Conservation (phyloP, 2,888 invertebrate genomes). For the Tridacna crocea region DNA sequence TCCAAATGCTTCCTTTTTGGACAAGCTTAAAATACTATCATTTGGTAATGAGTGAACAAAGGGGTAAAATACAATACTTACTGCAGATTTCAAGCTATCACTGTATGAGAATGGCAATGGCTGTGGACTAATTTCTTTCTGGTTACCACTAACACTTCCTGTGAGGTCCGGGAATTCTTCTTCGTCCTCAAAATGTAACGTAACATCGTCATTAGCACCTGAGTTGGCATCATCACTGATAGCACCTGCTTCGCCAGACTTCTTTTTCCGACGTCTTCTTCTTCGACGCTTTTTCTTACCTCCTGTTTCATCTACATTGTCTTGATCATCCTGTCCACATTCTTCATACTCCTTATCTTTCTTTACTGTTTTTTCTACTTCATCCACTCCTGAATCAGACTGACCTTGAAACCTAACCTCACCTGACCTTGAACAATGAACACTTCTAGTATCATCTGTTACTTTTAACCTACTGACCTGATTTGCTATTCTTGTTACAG, state of each 20-base stretch:
- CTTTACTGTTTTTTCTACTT: background rate
- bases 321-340: background rate
- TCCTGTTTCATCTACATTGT: constrained; percentile 24
- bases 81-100: constrained; percentile 72
- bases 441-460: background rate
- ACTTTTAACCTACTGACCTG: background rate
- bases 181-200: constrained; percentile 81
- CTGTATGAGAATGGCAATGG: constrained; percentile 74
- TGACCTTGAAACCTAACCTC: constrained; percentile 3
- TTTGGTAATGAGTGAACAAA: too few relatives aligned
- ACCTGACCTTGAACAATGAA: constrained; percentile 2
- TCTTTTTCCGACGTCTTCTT: constrained; percentile 54
- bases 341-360: background rate
- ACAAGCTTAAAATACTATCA: too few relatives aligned
- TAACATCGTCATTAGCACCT: constrained; percentile 57
- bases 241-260: constrained; percentile 43
- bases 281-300: constrained; percentile 57
- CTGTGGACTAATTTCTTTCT: constrained; percentile 40
- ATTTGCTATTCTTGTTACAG: background rate
- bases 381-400: background rate
- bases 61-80: constrained; percentile 24
- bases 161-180: constrained; percentile 80
- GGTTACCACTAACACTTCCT: constrained; percentile 24
- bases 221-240: constrained; percentile 42
- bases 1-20: too few relatives aligned